Evolutionary conservation across 2,888 invertebrate genomes (phyloP).

Genomic region (Eupithecia subfuscata): DNA sequence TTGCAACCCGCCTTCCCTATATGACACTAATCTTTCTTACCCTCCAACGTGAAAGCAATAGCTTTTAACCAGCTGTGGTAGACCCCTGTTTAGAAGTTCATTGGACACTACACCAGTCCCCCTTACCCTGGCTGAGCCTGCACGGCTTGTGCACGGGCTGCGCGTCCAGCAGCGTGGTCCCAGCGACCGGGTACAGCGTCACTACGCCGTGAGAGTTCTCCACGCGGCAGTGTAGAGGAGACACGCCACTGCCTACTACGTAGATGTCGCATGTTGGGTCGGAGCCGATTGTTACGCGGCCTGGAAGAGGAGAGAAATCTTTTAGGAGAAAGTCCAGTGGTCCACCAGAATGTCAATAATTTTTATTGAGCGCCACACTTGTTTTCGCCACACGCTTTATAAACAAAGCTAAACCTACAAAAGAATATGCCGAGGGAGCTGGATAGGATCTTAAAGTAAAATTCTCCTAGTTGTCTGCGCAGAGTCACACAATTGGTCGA

Average conservation of each 20-base stretch:
- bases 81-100: neutral
- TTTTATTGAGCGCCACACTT: no score
- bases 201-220: conserved; percentile 93
- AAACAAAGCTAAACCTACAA: no score
- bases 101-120: neutral
- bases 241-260: conserved; percentile 93
- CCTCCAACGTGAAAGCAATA: neutral
- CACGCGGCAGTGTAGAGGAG: conserved; percentile 93
- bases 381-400: no score
- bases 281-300: conserved; percentile 92
- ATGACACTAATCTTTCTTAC: neutral
- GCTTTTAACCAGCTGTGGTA: neutral
- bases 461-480: no score
- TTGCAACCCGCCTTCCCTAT: neutral
- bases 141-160: conserved; percentile 88
- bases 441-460: no score
- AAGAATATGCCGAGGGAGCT: no score
- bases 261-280: conserved; percentile 92
- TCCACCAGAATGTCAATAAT: no score
- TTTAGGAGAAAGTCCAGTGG: neutral
- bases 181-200: conserved; percentile 91
- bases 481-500: no score
- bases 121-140: conserved; percentile 91
- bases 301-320: conserved; percentile 77
- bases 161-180: conserved; percentile 90